These are phyloP conservation scores for Dione juno DNA, from an alignment of 2,888 invertebrate species.

Conservation along the genomic window DNA sequence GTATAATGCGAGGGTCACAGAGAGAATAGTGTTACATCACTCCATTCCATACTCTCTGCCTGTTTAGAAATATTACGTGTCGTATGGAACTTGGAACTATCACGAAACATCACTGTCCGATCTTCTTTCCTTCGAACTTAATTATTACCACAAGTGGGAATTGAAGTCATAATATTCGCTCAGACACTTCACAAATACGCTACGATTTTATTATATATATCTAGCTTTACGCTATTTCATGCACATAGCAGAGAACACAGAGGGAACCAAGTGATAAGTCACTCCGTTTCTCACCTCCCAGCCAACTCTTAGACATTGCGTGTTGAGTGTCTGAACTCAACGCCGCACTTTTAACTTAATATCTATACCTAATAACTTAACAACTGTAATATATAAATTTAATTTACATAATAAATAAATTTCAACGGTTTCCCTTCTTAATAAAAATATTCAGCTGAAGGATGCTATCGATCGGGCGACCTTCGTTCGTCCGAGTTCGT, in stretches of 20 bases:
- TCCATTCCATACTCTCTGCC: neutral
- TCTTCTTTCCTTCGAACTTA: neutral
- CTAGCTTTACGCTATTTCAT: too few species aligned
- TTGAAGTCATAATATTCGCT: too few species aligned
- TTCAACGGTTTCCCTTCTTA: slow-evolving; percentile 16
- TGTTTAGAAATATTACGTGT: neutral
- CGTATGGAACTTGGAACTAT: neutral
- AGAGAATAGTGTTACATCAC: neutral
- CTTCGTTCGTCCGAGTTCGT: slow-evolving; percentile 36
- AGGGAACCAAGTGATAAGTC: too few species aligned
- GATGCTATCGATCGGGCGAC: slow-evolving; percentile 42
- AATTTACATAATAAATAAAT: slow-evolving; percentile 4
- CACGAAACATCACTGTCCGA: neutral
- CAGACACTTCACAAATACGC: neutral
- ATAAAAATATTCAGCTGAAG: slow-evolving; percentile 25
- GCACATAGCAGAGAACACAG: too few species aligned
- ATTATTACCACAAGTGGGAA: neutral
- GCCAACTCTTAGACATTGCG: too few species aligned
- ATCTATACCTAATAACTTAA: neutral
- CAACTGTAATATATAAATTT: neutral
- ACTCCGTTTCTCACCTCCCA: too few species aligned
- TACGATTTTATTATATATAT: neutral
- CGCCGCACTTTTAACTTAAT: too few species aligned
- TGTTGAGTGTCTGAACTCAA: too few species aligned
- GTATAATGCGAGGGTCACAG: neutral